phyloP scores from a whole-genome alignment of 1,140 invertebrate species.

The Drosophila guanche region DNA sequence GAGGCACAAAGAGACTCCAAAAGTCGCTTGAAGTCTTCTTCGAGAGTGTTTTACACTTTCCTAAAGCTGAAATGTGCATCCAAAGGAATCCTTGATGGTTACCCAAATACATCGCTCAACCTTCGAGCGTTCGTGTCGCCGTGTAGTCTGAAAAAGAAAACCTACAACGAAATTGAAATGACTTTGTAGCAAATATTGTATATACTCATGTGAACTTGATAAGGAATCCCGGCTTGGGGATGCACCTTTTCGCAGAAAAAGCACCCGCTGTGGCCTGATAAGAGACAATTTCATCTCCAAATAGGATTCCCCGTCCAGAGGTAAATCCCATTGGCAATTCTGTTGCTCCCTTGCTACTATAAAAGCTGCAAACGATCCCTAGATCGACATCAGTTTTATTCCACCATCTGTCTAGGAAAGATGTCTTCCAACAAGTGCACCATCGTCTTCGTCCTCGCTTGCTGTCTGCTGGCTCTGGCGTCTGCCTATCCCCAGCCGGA shows the following conservation, averaged over 20 bases:
- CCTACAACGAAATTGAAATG: no score
- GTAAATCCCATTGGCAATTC: slow-evolving; percentile 20
- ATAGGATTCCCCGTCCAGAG: slow-evolving; percentile 18
- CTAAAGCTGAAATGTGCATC: no score
- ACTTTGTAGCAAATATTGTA: not conserved
- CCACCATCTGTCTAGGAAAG: slow-evolving; percentile 10
- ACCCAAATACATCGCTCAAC: no score
- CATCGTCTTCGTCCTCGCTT: slow-evolving; percentile 26
- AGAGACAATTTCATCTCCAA: not conserved
- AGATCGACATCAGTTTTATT: slow-evolving; percentile 34
- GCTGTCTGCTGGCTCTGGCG: slow-evolving; percentile 27
- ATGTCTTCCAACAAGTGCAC: slow-evolving; percentile 41
- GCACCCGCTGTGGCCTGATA: slow-evolving; percentile 18
- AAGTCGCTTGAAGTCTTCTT: no score
- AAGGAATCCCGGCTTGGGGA: slow-evolving; percentile 22
- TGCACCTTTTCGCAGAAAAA: slow-evolving; percentile 36
- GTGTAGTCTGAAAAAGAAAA: no score
- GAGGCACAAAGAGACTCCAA: no score
- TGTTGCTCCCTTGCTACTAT: slow-evolving; percentile 21
- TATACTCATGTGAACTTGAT: slow-evolving; percentile 1
- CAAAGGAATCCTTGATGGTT: no score
- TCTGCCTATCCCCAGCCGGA: slow-evolving; percentile 20
- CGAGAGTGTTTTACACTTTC: no score
- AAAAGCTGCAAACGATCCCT: slow-evolving; percentile 12
- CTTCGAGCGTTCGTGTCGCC: no score